Base-by-base conservation (phyloP, 2,888 invertebrate species). In the Spatulosminthurus flaviceps region DNA sequence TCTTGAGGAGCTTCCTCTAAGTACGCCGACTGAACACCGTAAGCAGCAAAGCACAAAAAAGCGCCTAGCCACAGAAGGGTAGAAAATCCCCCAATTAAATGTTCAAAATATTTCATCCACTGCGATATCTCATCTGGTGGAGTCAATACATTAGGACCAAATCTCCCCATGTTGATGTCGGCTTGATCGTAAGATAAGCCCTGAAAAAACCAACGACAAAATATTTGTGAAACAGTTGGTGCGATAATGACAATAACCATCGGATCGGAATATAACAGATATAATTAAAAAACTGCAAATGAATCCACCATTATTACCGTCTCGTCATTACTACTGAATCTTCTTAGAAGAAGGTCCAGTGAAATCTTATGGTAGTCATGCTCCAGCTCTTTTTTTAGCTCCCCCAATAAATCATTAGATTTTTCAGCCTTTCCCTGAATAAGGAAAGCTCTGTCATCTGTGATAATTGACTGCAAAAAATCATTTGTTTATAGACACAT, bases 31-130 rank as follows among this genome's bases (percentile, higher is more conserved):
- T 34, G 41, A 21, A 21, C 70, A 19, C 9, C 29, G 42, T 19
- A 51, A 64, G 91, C 92, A 13, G 92, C 86, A 84, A 93, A 91
- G 86, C 94, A 94, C 16, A 95, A 88, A 13, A 90, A 84, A 21
- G 94, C 92, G 76, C 84, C 84, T 7, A 79, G 73, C 85, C 84
- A 85, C 7, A 85, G 77, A 7, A 85, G 79, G 2, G 84, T 66
- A 43, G 84, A 82, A 43, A 85, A 85, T 29, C 85, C 85, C 16
- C 85, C 85, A 64, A 84, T 66, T 1, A 85, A 73, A 2, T 84
- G 83, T 42, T 84, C 82, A 0, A 83, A 5, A 61, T 84, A 84
- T 64, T 81, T 84, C 0, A 85, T 5, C 83, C 83, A 83, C 29
- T 78, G 29, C 0, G 84, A 81, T 34, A 82, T 82, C 34, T 81